Conservation (phyloP, 2,797 vertebrate species). For the Rhinophrynus dorsalis region DNA sequence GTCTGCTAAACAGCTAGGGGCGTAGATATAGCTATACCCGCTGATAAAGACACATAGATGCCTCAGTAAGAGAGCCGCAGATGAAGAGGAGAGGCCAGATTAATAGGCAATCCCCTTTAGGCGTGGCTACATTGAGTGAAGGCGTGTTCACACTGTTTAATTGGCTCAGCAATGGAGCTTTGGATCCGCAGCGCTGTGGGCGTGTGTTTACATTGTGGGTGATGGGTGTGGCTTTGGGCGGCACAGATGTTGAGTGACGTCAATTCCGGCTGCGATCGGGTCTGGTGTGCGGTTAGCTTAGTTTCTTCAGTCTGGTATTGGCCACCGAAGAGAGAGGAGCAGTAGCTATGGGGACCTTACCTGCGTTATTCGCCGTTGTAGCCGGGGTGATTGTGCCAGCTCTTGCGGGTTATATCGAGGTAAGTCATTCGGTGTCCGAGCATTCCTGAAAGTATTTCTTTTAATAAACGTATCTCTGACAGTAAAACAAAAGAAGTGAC, state of each 20-base stretch:
- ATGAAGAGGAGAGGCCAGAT: constrained; percentile 5
- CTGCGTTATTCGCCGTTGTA: constrained; percentile 71
- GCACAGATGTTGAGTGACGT: constrained; percentile 41
- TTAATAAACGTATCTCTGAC: too few species aligned
- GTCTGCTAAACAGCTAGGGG: neutral
- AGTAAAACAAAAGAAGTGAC: too few species aligned
- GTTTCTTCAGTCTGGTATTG: constrained; percentile 8
- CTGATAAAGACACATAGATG: constrained; percentile 2
- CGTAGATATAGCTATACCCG: neutral
- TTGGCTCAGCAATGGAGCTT: neutral
- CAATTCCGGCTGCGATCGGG: constrained; percentile 57
- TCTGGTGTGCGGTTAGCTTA: constrained; percentile 57
- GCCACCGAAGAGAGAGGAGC: constrained; percentile 16
- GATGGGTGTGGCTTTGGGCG: constrained; percentile 36
- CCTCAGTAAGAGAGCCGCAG: constrained; percentile 20
- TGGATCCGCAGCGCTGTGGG: neutral
- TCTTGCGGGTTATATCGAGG: constrained; percentile 88
- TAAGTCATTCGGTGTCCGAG: too few species aligned
- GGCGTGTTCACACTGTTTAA: neutral
- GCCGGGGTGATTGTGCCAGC: constrained; percentile 77
- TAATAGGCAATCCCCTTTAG: too few species aligned
- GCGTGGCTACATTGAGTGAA: neutral
- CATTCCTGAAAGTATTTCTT: too few species aligned
- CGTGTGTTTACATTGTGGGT: neutral
- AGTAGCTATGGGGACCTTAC: constrained; percentile 62